phyloP scores from a whole-genome alignment of 2,888 invertebrate species.

The Carterocephalus palaemon region DNA sequence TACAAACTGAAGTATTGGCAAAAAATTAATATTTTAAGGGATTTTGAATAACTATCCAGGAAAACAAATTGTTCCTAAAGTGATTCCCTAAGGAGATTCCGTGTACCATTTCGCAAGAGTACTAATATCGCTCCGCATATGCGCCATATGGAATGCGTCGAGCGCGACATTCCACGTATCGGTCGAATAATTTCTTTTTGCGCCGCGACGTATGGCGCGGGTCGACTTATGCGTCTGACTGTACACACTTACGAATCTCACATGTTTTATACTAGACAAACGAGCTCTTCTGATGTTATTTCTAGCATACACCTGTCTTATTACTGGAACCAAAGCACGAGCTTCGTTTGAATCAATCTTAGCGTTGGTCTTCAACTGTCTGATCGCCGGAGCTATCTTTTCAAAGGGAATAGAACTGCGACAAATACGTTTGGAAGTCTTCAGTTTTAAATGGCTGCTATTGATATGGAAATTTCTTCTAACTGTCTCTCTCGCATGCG shows the following conservation, averaged over 20 bases:
- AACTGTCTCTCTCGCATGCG: constrained; percentile 8
- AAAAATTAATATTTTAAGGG: constrained; percentile 1
- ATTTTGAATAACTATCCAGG: no score
- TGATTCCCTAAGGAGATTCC: constrained; percentile 4
- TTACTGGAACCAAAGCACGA: background rate
- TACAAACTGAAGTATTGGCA: no score
- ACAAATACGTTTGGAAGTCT: background rate
- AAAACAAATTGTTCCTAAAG: no score
- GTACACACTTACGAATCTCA: constrained; percentile 10
- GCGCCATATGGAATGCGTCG: background rate
- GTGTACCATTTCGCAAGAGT: constrained; percentile 3
- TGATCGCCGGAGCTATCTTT: background rate
- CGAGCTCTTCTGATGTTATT: background rate
- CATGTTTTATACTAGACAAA: constrained; percentile 2
- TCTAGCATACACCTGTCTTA: constrained; percentile 1
- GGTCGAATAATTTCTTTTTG: no score
- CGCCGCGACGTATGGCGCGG: no score
- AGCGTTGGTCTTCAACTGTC: background rate
- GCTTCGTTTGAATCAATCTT: constrained; percentile 3
- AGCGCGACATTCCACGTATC: background rate
- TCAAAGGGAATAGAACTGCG: background rate
- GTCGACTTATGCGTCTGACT: background rate
- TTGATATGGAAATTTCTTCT: background rate
- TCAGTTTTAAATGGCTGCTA: constrained; percentile 3
- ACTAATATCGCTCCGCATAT: background rate